These are phyloP conservation scores for Psittacula echo DNA, from an alignment of 2,797 vertebrate genomes.

Conservation along the genomic window DNA sequence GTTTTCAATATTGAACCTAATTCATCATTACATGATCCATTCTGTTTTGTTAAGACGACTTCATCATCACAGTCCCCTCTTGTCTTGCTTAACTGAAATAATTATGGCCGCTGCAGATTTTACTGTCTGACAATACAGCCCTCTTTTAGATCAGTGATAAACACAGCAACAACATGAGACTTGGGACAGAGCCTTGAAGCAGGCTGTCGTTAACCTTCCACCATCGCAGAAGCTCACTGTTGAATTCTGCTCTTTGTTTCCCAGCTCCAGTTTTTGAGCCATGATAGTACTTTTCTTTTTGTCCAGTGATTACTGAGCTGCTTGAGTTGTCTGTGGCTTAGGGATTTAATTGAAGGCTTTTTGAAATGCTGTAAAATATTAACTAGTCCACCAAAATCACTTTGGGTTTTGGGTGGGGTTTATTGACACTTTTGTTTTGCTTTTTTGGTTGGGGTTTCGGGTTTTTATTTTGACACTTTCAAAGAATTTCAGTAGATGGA, in stretches of 20 bases:
- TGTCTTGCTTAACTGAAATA: slow-evolving; percentile 18
- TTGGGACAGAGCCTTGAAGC: not conserved
- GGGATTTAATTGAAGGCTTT: slow-evolving; percentile 2
- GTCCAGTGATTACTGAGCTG: not conserved
- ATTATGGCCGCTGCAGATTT: slow-evolving; percentile 29
- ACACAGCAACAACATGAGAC: not conserved
- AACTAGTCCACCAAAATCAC: not conserved
- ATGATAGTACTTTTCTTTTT: not conserved
- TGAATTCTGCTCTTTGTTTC: slow-evolving; percentile 47
- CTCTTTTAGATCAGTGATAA: not conserved
- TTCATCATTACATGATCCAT: not conserved
- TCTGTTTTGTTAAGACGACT: not conserved
- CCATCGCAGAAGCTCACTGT: not conserved
- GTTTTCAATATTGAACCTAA: not conserved
- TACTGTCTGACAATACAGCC: not conserved
- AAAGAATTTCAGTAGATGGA: not conserved
- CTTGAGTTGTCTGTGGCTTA: not conserved
- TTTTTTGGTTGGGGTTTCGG: not conserved
- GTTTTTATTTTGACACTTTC: not conserved
- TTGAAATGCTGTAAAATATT: not conserved
- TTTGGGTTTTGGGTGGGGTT: rapidly evolving
- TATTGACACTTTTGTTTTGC: not conserved
- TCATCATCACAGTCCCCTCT: not conserved
- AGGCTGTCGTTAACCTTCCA: not conserved
- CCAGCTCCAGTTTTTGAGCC: not conserved